These are phyloP conservation scores for Podabrus alpinus DNA, from an alignment of 2,888 invertebrate species.

Conservation along the genomic window DNA sequence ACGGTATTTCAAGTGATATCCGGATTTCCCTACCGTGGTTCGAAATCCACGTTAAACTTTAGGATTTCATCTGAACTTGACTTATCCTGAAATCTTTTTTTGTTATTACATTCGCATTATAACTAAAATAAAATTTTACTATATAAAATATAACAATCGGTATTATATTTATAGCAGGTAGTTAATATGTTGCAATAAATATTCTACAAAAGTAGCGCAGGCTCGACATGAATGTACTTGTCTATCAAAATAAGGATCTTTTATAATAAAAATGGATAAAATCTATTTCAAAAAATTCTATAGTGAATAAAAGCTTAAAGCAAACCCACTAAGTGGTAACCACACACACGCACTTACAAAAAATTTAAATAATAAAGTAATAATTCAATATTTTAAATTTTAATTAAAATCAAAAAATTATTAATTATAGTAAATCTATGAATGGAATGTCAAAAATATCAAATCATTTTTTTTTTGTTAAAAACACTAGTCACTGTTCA, in stretches of 20 bases:
- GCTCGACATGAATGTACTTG: neutral
- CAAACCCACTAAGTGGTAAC: neutral
- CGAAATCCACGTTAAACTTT: neutral
- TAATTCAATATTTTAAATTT: neutral
- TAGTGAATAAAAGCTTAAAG: neutral
- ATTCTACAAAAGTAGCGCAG: neutral
- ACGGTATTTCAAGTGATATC: neutral
- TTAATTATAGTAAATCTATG: neutral
- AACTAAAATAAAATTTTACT: neutral
- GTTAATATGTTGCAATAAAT: neutral
- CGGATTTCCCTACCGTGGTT: neutral
- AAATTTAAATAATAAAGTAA: neutral
- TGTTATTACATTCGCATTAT: no score
- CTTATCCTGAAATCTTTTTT: no score
- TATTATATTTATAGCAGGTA: neutral
- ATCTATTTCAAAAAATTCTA: neutral
- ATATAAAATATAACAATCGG: neutral
- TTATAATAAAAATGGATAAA: neutral
- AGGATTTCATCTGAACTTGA: no score
- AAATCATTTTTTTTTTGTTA: neutral
- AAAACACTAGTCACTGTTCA: neutral
- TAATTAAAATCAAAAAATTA: neutral
- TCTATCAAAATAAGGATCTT: neutral
- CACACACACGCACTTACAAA: neutral
- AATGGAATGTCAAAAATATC: neutral